A percentile compares a stretch with the other conserved stretches of the same genome.
Evolutionary conservation across 1,140 invertebrate species (phyloP).

Genomic region (Acromyrmex charruanus): DNA sequence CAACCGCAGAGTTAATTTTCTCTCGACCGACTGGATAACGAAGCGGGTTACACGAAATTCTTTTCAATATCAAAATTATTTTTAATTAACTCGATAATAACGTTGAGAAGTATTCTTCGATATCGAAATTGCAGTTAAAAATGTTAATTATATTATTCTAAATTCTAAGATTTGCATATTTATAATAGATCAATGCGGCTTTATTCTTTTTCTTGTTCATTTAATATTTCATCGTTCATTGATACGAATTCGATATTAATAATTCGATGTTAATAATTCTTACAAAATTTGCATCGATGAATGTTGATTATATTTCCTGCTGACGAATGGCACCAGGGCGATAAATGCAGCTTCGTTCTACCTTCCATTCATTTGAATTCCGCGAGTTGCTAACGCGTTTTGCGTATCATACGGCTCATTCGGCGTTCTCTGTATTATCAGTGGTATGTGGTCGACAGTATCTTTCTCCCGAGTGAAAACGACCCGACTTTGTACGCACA

Average conservation of each 20-base stretch:
- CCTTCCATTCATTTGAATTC: slow-evolving; percentile 27
- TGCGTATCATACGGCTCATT: slow-evolving; percentile 22
- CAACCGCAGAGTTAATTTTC: slow-evolving; percentile 37
- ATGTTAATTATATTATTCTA: slow-evolving; percentile 51
- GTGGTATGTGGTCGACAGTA: background rate
- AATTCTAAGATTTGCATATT: slow-evolving; percentile 48
- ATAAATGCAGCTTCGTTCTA: slow-evolving; percentile 33
- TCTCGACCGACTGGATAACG: background rate
- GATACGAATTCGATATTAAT: slow-evolving; percentile 1
- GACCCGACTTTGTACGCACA: background rate
- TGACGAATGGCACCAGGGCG: background rate
- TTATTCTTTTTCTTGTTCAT: background rate
- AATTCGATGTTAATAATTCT: slow-evolving; percentile 43
- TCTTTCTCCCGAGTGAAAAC: slow-evolving; percentile 34
- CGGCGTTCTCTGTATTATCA: slow-evolving; percentile 19
- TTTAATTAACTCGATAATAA: slow-evolving; percentile 36
- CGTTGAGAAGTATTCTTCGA: background rate
- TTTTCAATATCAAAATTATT: slow-evolving; percentile 43
- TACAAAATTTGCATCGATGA: slow-evolving; percentile 36
- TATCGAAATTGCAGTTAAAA: slow-evolving; percentile 52
- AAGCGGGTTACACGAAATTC: slow-evolving; percentile 15
- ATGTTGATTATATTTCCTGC: slow-evolving; percentile 22
- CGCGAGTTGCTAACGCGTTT: slow-evolving; percentile 25
- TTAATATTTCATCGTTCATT: slow-evolving; percentile 25
- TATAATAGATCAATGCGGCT: background rate